Percentiles rank a stretch among this genome's conserved stretches.
Conservation (phyloP, 1,140 invertebrate genomes). For the Phocides pigmalion region DNA sequence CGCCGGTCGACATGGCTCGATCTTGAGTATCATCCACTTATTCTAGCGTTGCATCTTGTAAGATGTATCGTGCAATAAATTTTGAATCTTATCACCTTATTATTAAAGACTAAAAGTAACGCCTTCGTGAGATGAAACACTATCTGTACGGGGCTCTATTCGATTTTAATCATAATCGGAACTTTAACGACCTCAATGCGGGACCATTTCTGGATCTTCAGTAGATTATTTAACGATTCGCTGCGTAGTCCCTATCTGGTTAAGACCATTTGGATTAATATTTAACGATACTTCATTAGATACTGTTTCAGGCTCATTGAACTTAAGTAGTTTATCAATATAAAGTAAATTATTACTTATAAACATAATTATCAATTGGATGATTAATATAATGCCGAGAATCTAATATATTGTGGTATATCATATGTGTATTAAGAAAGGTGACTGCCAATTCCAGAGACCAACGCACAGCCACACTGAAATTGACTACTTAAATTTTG, state of each 20-base stretch:
- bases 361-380: no score
- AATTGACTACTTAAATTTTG: no score
- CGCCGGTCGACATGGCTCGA: conserved; percentile 72
- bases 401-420: no score
- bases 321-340: no score
- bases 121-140: not conserved
- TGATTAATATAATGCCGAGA: no score
- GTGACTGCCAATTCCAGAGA: no score
- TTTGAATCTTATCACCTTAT: conserved; percentile 1
- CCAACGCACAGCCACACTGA: no score
- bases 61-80: not conserved
- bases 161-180: conserved; percentile 75
- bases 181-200: conserved; percentile 40
- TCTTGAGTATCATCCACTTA: conserved; percentile 82
- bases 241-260: conserved; percentile 15
- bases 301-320: no score
- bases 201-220: not conserved
- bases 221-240: conserved; percentile 26
- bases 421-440: no score
- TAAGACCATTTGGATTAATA: conserved; percentile 21
- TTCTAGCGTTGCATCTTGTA: conserved; percentile 38
- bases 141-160: conserved; percentile 68
- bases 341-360: no score
- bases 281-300: conserved; percentile 6
- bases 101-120: not conserved